phyloP scores from a whole-genome alignment of 2,113 vertebrate genomes.

The Lycaon pictus region DNA sequence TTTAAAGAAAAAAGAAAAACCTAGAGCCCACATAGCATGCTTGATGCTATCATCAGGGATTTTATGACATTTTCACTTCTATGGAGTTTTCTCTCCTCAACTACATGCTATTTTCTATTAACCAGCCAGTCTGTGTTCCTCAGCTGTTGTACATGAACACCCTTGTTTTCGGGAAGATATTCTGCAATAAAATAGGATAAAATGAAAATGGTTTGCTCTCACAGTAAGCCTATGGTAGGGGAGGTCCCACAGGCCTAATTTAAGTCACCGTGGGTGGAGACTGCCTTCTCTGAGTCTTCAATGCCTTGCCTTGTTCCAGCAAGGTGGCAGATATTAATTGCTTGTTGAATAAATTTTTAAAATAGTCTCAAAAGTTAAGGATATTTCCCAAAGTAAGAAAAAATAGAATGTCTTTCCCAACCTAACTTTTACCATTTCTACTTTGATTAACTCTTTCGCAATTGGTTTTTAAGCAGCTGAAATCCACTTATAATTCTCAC shows the following conservation, averaged over 20 bases:
- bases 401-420: constrained; percentile 25
- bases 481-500: constrained; percentile 38
- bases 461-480: constrained; percentile 45
- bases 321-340: not conserved
- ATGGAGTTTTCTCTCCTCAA: not conserved
- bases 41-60: not conserved
- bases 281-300: not conserved
- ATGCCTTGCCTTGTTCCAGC: not conserved
- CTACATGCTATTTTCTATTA: not conserved
- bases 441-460: constrained; percentile 3
- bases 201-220: not conserved
- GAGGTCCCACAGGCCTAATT: not conserved
- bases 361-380: not conserved
- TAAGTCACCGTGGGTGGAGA: not conserved
- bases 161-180: not conserved
- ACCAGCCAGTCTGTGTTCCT: not conserved
- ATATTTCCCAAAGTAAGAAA: constrained; percentile 42
- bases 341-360: not conserved
- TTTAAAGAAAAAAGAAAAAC: not conserved
- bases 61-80: not conserved
- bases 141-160: not conserved
- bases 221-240: not conserved
- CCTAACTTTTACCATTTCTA: not conserved
- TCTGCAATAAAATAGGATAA: not conserved
- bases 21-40: not conserved